Evolutionary conservation across 2,797 vertebrate genomes (phyloP), one percentile per base, ranked within the genome.

Genomic region (Gymnopithys bicolor): DNA sequence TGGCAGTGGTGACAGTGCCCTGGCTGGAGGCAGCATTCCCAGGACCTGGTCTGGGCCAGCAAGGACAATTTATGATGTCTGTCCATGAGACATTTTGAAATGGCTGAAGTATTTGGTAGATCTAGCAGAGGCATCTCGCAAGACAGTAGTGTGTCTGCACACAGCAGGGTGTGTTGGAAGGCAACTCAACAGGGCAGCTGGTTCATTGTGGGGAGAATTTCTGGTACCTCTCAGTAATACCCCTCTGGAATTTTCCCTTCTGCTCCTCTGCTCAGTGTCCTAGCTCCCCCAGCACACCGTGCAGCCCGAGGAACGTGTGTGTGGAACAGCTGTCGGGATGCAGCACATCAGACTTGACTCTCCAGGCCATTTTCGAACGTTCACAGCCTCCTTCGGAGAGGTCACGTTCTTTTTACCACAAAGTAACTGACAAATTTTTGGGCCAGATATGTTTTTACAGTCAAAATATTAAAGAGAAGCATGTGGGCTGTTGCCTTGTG

Each of bases 191-290:
- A 5, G 37, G 60, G 41, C 23, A 6, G 19, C 3, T 1, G 10
- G 35, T 24, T 16, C 41, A 0, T 11, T 16, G 1, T 1, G 9
- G 39, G 12, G 0, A 1, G 6, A 5, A 17, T 11, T 74, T 32
- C 49, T 55, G 84, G 24, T 13, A 30, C 22, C 35, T 19, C 52
- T 71, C n/a, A 5, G 46, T 7, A 22, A 39, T 1, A 1, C 19
- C 7, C 6, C 19, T 58, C 13, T 69, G 27, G 51, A 8, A 3
- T 13, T 58, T 51, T n/a, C 32, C 22, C 39, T 60, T 13, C 13
- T 49, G 52, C 43, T 60, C 13, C 15, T 49, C 60, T 55, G 45
- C n/a, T 15, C 27, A 1, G 0, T 4, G 21, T 48, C 45, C 30
- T 59, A 3, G 3, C 35, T 28, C 7, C 11, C 35, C 39, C 9